Conservation (phyloP, 2,888 invertebrate genomes). For the Dicyrtomina minuta region DNA sequence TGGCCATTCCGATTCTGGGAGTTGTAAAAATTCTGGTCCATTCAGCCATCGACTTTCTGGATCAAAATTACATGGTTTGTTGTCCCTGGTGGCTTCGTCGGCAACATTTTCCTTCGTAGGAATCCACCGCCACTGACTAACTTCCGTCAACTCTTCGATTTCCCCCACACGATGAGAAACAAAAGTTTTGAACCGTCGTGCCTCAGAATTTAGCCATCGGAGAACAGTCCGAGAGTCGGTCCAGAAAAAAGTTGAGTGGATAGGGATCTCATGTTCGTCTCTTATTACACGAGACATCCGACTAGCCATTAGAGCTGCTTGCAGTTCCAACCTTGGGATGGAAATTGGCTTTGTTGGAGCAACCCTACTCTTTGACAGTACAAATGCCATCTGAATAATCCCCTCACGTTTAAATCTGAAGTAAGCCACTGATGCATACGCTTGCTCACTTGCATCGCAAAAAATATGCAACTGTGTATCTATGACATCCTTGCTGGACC, state of each 20-base stretch:
- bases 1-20: constrained; percentile 30
- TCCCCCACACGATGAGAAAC: constrained; percentile 45
- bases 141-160: constrained; percentile 36
- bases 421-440: constrained; percentile 29
- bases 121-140: constrained; percentile 40
- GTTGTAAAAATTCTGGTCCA: constrained; percentile 43
- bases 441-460: constrained; percentile 34
- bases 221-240: constrained; percentile 41
- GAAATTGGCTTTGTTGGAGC: constrained; percentile 28
- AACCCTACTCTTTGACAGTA: constrained; percentile 30
- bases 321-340: constrained; percentile 42
- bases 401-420: neutral
- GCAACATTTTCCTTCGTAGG: constrained; percentile 41
- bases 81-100: constrained; percentile 40
- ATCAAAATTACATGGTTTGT: neutral
- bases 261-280: constrained; percentile 20
- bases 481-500: neutral
- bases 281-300: constrained; percentile 11
- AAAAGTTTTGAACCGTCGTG: constrained; percentile 36
- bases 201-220: constrained; percentile 37
- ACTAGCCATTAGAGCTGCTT: constrained; percentile 36
- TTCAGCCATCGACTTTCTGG: constrained; percentile 37
- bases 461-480: constrained; percentile 23
- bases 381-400: neutral
- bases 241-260: constrained; percentile 33